Evolutionary conservation across 2,888 invertebrate species (phyloP).

Genomic region (Drosophila maculinotata): DNA sequence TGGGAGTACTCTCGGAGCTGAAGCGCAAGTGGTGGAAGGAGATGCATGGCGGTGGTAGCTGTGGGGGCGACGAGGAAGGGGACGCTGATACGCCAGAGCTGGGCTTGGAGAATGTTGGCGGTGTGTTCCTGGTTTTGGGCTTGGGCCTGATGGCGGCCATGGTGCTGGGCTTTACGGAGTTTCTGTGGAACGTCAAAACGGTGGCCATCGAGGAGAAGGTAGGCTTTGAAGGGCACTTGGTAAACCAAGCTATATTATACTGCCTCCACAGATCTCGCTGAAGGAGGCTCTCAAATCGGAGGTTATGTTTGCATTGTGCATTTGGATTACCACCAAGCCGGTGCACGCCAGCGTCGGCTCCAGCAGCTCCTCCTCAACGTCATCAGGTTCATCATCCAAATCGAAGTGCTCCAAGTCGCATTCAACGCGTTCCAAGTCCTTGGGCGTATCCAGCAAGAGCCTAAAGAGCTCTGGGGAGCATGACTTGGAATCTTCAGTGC

Average conservation of each 20-base stretch:
- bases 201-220: conserved; percentile 92
- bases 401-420: conserved; percentile 68
- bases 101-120: conserved; percentile 91
- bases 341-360: conserved; percentile 85
- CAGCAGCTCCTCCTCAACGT: conserved; percentile 60
- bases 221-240: conserved; percentile 4
- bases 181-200: conserved; percentile 92
- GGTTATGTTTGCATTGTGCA: conserved; percentile 89
- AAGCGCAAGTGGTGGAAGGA: conserved; percentile 97
- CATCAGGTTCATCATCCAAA: conserved; percentile 51
- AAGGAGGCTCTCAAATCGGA: conserved; percentile 90
- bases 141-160: conserved; percentile 90
- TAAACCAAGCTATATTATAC: too few relatives aligned
- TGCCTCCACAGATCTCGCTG: conserved; percentile 87
- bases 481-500: conserved; percentile 73
- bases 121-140: conserved; percentile 94
- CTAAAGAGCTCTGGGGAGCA: conserved; percentile 68
- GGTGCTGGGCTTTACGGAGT: conserved; percentile 92
- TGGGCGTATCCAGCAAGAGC: conserved; percentile 74
- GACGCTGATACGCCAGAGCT: conserved; percentile 82
- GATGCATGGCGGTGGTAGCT: conserved; percentile 86
- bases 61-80: conserved; percentile 67
- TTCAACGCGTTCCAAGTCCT: conserved; percentile 67
- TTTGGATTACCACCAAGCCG: conserved; percentile 91
- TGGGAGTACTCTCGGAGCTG: conserved; percentile 91